These are phyloP conservation scores for Ceratothoa steindachneri DNA, from an alignment of 2,888 invertebrate genomes.

Conservation along the genomic window DNA sequence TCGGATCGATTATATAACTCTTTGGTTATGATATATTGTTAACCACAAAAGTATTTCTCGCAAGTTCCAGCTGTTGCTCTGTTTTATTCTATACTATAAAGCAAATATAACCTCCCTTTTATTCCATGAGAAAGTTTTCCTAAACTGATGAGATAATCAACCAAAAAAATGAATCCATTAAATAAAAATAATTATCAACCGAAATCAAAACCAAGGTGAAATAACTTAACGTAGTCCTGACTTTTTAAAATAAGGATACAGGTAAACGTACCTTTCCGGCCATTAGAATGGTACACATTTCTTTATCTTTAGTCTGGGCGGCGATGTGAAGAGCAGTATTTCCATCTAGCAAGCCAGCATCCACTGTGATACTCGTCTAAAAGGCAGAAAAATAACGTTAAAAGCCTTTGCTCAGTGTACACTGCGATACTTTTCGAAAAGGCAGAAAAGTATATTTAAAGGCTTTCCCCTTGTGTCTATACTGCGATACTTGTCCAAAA, in stretches of 20 bases:
- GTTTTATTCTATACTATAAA: too few relatives aligned
- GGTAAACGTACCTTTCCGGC: constrained; percentile 7
- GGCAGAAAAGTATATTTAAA: too few relatives aligned
- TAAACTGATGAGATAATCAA: not conserved
- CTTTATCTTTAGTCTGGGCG: constrained; percentile 28
- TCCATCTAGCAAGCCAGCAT: constrained; percentile 44
- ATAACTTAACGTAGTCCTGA: too few relatives aligned
- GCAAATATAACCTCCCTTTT: not conserved
- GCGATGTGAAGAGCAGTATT: constrained; percentile 44
- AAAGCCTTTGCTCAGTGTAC: too few relatives aligned
- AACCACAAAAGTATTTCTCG: too few relatives aligned
- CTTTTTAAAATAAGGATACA: not conserved
- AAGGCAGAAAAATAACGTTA: not conserved
- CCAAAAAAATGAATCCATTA: not conserved
- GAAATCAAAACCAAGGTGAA: not conserved
- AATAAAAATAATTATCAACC: not conserved
- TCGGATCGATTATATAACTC: too few relatives aligned
- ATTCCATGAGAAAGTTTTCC: not conserved
- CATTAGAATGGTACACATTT: constrained; percentile 39
- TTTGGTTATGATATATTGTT: too few relatives aligned
- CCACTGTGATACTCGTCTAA: constrained; percentile 41
- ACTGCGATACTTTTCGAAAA: too few relatives aligned
- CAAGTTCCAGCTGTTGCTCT: too few relatives aligned
- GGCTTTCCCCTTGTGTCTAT: too few relatives aligned
- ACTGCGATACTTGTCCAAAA: too few relatives aligned